Conservation (phyloP, 2,113 vertebrate genomes). For the Macquaria australasica region DNA sequence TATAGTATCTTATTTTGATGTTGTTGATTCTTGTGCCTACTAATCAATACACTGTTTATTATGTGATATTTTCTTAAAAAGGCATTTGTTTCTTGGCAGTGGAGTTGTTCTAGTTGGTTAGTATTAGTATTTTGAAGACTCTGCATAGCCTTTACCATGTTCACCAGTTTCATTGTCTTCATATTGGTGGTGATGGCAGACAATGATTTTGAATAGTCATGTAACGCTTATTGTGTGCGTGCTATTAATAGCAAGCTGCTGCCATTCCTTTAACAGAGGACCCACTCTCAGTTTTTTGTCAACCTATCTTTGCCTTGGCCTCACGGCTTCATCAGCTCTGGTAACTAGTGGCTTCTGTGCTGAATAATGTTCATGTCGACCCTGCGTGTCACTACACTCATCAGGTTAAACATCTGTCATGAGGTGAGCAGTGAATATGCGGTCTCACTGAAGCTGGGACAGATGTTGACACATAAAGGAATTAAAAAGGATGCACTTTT, state of each 20-base stretch:
- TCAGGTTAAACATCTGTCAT: slow-evolving; percentile 48
- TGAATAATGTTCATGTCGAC: slow-evolving; percentile 42
- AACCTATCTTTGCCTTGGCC: slow-evolving; percentile 28
- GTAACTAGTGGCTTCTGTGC: slow-evolving; percentile 54
- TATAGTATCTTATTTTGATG: background rate
- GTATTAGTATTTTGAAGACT: background rate
- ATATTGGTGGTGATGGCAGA: background rate
- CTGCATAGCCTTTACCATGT: background rate
- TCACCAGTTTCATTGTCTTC: background rate
- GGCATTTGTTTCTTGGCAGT: too few relatives aligned
- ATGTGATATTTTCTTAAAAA: background rate
- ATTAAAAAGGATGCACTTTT: slow-evolving; percentile 17
- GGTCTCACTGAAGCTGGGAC: background rate
- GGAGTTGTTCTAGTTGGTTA: background rate
- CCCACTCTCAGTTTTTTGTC: slow-evolving; percentile 33
- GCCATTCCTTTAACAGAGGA: slow-evolving; percentile 53
- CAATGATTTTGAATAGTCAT: slow-evolving; percentile 40
- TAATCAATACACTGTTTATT: background rate
- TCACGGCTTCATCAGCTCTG: slow-evolving; percentile 47
- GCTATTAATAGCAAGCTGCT: slow-evolving; percentile 71
- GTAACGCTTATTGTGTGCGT: slow-evolving; percentile 39
- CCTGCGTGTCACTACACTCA: slow-evolving; percentile 19
- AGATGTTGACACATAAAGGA: slow-evolving; percentile 28
- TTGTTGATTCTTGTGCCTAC: background rate
- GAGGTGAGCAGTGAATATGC: slow-evolving; percentile 15